Evolutionary conservation across 2,888 invertebrate species (phyloP).

Genomic region (Polymixis flavicincta): DNA sequence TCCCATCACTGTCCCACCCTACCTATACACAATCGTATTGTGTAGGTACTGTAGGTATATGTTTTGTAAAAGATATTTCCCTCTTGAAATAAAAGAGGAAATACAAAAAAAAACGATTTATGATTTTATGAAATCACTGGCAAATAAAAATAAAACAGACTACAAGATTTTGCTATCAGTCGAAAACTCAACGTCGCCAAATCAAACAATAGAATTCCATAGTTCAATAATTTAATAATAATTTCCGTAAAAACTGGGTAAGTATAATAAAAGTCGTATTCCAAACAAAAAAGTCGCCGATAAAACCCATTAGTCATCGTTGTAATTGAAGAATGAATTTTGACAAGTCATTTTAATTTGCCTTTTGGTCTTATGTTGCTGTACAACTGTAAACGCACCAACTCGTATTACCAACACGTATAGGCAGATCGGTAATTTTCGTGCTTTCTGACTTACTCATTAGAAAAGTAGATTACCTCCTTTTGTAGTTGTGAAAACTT

Average conservation of each 20-base stretch:
- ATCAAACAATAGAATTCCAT: constrained; percentile 15
- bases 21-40: too few relatives aligned
- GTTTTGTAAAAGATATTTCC: neutral
- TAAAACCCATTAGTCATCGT: constrained; percentile 41
- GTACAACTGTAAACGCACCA: neutral
- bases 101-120: neutral
- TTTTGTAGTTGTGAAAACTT: constrained; percentile 36
- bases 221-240: constrained; percentile 10
- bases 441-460: neutral
- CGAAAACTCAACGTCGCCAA: constrained; percentile 4
- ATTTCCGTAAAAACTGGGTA: constrained; percentile 16
- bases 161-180: constrained; percentile 27
- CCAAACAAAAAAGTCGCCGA: constrained; percentile 12
- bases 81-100: neutral
- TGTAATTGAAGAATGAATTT: constrained; percentile 5
- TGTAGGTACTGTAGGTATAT: neutral
- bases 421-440: constrained; percentile 4
- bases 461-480: constrained; percentile 28
- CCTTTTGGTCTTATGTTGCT: constrained; percentile 1
- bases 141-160: constrained; percentile 12
- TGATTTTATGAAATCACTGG: neutral
- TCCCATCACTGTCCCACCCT: neutral
- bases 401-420: neutral
- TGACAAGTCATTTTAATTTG: constrained; percentile 33
- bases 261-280: constrained; percentile 25